Conservation (phyloP, 2,797 vertebrate species). For the Tenualosa ilisha region DNA sequence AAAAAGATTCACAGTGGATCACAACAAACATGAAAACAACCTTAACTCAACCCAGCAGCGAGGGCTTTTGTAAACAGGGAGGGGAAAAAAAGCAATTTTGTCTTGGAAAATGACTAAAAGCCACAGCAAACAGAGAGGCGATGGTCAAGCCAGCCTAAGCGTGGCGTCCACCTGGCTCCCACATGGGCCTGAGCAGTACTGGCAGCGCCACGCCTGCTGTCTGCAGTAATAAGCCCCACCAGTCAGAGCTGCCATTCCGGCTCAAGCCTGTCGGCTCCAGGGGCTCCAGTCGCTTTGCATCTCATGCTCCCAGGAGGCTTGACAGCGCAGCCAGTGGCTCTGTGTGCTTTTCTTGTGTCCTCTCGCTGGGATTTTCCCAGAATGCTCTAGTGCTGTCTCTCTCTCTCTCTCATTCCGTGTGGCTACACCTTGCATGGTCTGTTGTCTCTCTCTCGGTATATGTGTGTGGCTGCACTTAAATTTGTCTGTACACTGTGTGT, state of each 20-base stretch:
- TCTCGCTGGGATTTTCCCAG: background rate
- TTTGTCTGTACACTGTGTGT: background rate
- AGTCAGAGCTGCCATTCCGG: constrained; percentile 4
- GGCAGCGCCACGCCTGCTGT: background rate
- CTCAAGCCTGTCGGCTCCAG: background rate
- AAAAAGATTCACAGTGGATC: background rate
- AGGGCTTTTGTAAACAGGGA: background rate
- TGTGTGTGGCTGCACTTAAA: background rate
- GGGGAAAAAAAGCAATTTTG: background rate
- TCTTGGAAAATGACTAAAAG: background rate
- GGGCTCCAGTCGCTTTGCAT: background rate
- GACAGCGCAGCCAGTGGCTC: background rate
- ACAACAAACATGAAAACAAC: background rate
- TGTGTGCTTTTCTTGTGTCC: background rate
- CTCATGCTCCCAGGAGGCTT: background rate
- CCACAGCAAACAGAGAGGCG: background rate
- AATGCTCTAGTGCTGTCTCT: too few relatives aligned
- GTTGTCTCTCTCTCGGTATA: background rate
- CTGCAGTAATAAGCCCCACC: background rate
- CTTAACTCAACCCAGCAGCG: background rate
- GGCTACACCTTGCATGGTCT: background rate
- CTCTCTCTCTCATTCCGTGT: too few relatives aligned
- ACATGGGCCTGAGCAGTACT: background rate
- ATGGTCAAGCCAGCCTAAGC: background rate
- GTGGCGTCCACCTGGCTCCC: background rate